phyloP scores from a whole-genome alignment of 2,113 vertebrate genomes.

The Pedetes capensis region DNA sequence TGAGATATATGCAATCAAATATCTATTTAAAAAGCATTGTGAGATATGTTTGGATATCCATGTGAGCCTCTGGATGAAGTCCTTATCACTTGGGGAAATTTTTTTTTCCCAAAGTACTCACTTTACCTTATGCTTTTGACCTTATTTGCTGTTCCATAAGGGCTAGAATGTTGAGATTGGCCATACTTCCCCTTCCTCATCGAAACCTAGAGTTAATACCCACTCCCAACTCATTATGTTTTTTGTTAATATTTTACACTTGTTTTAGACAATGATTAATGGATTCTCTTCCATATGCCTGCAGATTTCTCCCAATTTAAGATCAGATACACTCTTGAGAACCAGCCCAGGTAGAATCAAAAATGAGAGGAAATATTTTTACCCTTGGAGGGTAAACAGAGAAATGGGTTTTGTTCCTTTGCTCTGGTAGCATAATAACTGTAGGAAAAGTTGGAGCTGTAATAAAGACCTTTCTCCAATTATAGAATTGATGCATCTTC shows the following conservation, averaged over 20 bases:
- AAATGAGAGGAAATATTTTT: neutral
- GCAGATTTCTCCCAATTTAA: neutral
- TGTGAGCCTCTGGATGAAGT: neutral
- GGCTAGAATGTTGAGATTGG: neutral
- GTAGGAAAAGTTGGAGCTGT: neutral
- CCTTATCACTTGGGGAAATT: neutral
- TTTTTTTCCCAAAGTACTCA: neutral
- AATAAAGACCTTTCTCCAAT: neutral
- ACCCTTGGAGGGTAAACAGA: neutral
- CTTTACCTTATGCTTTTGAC: neutral
- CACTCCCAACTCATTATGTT: neutral
- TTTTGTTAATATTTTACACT: conserved; percentile 3
- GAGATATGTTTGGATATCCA: neutral
- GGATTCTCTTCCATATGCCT: neutral
- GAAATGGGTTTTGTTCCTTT: neutral
- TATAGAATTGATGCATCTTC: neutral
- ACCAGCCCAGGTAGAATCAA: neutral
- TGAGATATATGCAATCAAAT: neutral
- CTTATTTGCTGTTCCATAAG: neutral
- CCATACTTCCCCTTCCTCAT: neutral
- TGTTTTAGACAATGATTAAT: neutral
- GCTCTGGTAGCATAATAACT: neutral
- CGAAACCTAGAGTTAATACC: neutral
- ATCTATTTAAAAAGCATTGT: neutral
- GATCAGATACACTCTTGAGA: neutral